These are phyloP conservation scores for Drosophila equinoxialis DNA, from an alignment of 1,140 invertebrate genomes.

Conservation along the genomic window DNA sequence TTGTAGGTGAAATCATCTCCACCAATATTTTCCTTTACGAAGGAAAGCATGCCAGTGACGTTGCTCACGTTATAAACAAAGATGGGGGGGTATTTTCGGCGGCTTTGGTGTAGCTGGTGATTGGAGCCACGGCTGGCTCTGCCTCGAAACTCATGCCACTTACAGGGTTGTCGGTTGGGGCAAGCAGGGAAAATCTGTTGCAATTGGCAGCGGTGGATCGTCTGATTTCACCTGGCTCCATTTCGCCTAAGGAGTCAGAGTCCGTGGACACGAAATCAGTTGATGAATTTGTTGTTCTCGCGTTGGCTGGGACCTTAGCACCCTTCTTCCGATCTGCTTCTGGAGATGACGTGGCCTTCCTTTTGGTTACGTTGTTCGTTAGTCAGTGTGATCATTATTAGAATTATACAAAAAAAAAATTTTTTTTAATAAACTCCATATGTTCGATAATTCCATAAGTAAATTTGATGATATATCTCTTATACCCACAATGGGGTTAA, in stretches of 20 bases:
- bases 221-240: not conserved
- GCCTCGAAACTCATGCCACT: not conserved
- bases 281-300: not conserved
- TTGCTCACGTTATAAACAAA: not conserved
- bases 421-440: no score
- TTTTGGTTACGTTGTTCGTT: not conserved
- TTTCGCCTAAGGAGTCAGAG: not conserved
- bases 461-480: no score
- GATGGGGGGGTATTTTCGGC: not conserved
- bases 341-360: not conserved
- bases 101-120: not conserved
- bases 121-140: not conserved
- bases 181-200: constrained; percentile 1
- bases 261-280: not conserved
- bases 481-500: no score
- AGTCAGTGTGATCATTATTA: no score
- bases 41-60: not conserved
- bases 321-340: not conserved
- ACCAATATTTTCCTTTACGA: not conserved
- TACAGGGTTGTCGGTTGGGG: not conserved
- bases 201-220: not conserved
- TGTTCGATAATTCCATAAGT: no score
- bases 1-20: constrained; percentile 3
- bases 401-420: no score
- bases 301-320: not conserved